Evolutionary conservation across 1,140 invertebrate genomes (phyloP).

Genomic region (Idris sp.): DNA sequence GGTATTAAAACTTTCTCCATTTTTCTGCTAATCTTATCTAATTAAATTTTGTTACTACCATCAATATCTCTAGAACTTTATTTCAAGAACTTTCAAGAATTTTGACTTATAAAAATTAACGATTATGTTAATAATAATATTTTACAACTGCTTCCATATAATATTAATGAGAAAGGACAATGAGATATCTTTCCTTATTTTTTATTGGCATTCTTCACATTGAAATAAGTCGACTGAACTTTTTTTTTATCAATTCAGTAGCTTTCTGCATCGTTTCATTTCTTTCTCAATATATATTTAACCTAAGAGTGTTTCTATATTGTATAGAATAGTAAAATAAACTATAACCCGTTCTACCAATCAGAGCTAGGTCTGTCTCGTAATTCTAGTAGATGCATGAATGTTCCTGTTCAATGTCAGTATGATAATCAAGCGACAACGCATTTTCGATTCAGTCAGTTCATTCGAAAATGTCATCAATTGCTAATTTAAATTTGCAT

Average conservation of each 20-base stretch:
- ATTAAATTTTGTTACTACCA: too few species aligned
- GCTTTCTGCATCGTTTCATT: conserved; percentile 20
- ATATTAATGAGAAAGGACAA: conserved; percentile 17
- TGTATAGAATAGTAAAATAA: conserved; percentile 36
- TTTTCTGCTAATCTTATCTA: too few species aligned
- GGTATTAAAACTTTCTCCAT: too few species aligned
- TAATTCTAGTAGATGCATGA: conserved; percentile 37
- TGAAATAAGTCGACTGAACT: conserved; percentile 11
- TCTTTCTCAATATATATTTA: conserved; percentile 34
- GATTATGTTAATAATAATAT: too few species aligned
- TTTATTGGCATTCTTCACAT: conserved; percentile 1
- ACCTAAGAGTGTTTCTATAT: conserved; percentile 34
- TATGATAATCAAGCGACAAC: conserved; percentile 45
- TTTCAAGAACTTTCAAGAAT: too few species aligned
- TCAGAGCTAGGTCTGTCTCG: conserved; percentile 19
- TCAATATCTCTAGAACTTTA: too few species aligned
- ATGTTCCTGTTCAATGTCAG: conserved; percentile 32
- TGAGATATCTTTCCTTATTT: conserved; percentile 12
- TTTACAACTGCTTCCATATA: too few species aligned
- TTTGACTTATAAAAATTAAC: too few species aligned
- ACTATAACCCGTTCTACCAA: conserved; percentile 21
- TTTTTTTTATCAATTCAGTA: conserved; percentile 20
- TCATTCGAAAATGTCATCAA: conserved; percentile 35
- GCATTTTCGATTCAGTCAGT: conserved; percentile 42
- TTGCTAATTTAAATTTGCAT: conserved; percentile 23